Percentiles rank a stretch among this genome's conserved stretches.
These are phyloP conservation scores for Sterna hirundo DNA, from an alignment of 2,113 vertebrate genomes.

Conservation along the genomic window DNA sequence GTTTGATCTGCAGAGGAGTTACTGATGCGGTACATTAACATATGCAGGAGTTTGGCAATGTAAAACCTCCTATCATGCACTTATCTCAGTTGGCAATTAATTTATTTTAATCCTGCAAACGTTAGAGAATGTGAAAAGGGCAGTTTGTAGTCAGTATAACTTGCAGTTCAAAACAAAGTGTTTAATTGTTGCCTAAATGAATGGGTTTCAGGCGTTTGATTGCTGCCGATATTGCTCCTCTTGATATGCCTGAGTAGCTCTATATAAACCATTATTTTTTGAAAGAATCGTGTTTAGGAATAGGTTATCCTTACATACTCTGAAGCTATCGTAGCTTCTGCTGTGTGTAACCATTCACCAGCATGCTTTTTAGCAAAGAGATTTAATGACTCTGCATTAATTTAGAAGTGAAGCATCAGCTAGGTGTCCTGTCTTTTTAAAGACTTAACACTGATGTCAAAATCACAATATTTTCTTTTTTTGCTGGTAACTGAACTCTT, in stretches of 20 bases:
- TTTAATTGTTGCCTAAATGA: not conserved
- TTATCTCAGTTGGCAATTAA: not conserved
- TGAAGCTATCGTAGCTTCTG: not conserved
- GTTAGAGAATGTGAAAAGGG: not conserved
- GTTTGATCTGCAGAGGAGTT: not conserved
- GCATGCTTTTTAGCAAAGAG: not conserved
- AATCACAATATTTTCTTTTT: not conserved
- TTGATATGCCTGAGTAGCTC: not conserved
- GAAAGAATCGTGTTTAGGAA: not conserved
- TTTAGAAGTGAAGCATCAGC: not conserved
- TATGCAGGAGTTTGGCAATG: not conserved
- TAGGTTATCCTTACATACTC: not conserved
- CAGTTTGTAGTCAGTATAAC: not conserved
- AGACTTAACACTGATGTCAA: not conserved
- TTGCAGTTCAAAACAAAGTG: not conserved
- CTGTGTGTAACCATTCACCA: not conserved
- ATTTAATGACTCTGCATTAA: not conserved
- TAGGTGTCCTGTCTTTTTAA: not conserved
- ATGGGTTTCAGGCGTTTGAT: not conserved
- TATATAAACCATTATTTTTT: not conserved
- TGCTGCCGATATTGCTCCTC: not conserved
- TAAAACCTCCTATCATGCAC: not conserved
- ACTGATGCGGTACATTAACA: not conserved
- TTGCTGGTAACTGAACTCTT: not conserved
- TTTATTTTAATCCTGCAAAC: not conserved